Evolutionary conservation across 2,113 vertebrate genomes (phyloP), one percentile per base, ranked within the genome.

Genomic region (Sylvietta virens): DNA sequence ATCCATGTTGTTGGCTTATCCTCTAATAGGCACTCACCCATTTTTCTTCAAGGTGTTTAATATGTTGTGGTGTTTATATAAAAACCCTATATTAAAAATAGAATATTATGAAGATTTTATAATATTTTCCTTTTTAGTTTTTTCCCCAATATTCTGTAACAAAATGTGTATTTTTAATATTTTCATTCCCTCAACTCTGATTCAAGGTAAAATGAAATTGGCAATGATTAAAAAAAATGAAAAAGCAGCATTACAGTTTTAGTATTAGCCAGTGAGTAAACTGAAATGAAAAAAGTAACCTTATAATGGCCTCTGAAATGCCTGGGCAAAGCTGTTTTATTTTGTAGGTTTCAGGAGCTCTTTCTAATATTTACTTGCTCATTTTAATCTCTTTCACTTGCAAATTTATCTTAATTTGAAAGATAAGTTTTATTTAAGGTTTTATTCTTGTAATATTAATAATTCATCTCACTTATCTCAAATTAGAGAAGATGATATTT

Each of bases 101-200:
- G 9, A 33, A 0, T 39, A 37, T 81, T 53, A 37, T 40, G 24
- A 37, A 24, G 17, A 27, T 62, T 81, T 50, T 44, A 13, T 39
- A 35, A 5, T 62, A 28, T 56, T 85, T 54, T 9, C 13, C 5
- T 64, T 62, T 40, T 13, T 50, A 20, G 7, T 19, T 78, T 66
- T 11, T 0, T 0, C 0, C 37, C 28, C 16, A 31, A 1, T 74
- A 10, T 42, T 79, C 19, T 71, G 1, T 66, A 88, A 31, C 1
- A 18, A 90, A 72, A 2, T 22, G 11, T 44, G 19, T 18, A n/a
- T 62, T 81, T 81, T 44, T 50, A 50, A 26, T 74, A 22, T 22
- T 69, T 81, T 78, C 11, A 19, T 88, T 69, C 39, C 13, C 2
- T 88, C 5, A 37, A 4, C 13, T 81, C 17, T 81, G 39, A n/a